Evolutionary conservation across 2,797 vertebrate species (phyloP).

Genomic region (Trematomus bernacchii): DNA sequence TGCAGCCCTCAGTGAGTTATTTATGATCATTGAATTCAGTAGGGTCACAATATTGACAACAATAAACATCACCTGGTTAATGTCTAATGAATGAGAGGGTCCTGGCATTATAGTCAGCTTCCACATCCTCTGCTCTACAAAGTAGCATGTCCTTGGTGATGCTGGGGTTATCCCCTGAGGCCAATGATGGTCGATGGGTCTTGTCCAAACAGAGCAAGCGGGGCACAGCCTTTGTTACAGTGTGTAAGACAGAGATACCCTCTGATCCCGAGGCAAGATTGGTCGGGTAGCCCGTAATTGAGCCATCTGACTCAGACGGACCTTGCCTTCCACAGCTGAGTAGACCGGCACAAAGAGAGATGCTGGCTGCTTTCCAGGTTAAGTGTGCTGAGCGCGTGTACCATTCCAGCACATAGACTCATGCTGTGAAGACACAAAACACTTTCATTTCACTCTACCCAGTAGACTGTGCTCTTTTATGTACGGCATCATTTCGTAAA

Average conservation of each 20-base stretch:
- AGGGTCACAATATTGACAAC: not conserved
- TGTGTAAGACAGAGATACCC: constrained; percentile 52
- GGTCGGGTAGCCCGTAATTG: constrained; percentile 60
- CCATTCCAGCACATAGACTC: constrained; percentile 50
- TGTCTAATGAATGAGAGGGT: not conserved
- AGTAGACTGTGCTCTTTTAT: constrained; percentile 26
- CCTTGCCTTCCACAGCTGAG: constrained; percentile 69
- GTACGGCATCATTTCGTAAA: constrained; percentile 13
- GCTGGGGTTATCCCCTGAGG: constrained; percentile 46
- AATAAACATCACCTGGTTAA: not conserved
- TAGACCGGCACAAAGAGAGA: constrained; percentile 69
- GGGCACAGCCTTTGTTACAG: constrained; percentile 43
- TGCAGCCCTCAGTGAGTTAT: not conserved
- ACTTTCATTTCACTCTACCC: constrained; percentile 44
- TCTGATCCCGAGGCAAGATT: constrained; percentile 50
- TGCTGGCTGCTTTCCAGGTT: constrained; percentile 70
- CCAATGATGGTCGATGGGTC: constrained; percentile 37
- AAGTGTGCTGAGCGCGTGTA: constrained; percentile 53
- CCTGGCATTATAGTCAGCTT: not conserved
- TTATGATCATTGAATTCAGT: not conserved
- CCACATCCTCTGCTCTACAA: constrained; percentile 23
- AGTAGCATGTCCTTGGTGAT: constrained; percentile 26
- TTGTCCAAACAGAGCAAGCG: constrained; percentile 55
- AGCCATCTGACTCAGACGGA: constrained; percentile 68
- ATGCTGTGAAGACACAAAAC: constrained; percentile 60